Percentiles rank a stretch among this genome's conserved stretches.
Evolutionary conservation across 2,888 invertebrate genomes (phyloP).

Genomic region (Ashinkailepas kermadecensis): DNA sequence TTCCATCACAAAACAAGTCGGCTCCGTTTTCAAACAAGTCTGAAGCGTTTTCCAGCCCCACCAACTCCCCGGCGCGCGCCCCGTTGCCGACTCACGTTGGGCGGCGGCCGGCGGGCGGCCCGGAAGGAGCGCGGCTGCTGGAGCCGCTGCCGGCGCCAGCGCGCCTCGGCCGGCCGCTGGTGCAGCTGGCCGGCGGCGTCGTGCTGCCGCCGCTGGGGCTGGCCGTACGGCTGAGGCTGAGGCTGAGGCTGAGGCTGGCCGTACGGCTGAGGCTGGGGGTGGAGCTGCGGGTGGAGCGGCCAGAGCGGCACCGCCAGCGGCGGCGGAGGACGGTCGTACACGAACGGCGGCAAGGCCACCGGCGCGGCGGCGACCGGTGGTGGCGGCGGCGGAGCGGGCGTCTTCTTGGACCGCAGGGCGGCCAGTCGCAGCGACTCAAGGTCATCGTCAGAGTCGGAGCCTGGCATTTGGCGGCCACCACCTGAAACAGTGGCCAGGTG

Average conservation of each 20-base stretch:
- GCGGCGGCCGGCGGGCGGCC: not conserved
- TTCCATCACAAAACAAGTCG: too few relatives aligned
- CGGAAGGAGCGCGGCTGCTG: not conserved
- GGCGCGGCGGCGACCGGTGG: not conserved
- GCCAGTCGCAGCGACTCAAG: constrained; percentile 28
- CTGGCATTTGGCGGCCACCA: too few relatives aligned
- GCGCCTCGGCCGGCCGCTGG: not conserved
- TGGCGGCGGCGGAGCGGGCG: not conserved
- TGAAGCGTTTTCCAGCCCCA: too few relatives aligned
- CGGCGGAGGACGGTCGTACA: constrained; percentile 7
- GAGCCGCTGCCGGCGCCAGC: not conserved
- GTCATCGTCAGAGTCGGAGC: constrained; percentile 26
- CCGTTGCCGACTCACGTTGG: too few relatives aligned
- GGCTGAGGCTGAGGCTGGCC: too few relatives aligned
- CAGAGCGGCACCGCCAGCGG: constrained; percentile 1
- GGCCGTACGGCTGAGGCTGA: too few relatives aligned
- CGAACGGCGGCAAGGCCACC: not conserved
- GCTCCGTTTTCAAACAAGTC: too few relatives aligned
- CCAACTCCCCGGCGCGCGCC: too few relatives aligned
- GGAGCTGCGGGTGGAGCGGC: not conserved
- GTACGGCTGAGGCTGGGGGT: not conserved
- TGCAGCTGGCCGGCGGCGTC: not conserved
- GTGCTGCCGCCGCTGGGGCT: too few relatives aligned
- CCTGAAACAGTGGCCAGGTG: too few relatives aligned
- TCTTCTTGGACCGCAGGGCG: constrained; percentile 25